Evolutionary conservation across 2,113 vertebrate genomes (phyloP).

Genomic region (Apaloderma vittatum): DNA sequence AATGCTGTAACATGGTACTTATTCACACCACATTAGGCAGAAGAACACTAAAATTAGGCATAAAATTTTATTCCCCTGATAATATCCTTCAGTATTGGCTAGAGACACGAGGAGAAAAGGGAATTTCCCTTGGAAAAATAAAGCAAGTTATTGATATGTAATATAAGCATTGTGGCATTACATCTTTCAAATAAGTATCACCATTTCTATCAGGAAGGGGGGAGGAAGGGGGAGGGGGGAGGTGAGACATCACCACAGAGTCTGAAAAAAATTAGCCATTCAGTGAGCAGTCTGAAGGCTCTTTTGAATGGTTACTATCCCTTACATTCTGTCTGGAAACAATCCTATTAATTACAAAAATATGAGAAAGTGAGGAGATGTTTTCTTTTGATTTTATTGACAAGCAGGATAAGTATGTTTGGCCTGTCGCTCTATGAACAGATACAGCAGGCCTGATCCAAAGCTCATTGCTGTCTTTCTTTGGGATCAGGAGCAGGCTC

Average conservation of each 20-base stretch:
- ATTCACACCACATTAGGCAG: slow-evolving; percentile 74
- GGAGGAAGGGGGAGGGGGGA: accelerated
- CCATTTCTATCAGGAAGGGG: not conserved
- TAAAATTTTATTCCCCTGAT: slow-evolving; percentile 75
- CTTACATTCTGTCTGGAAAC: not conserved
- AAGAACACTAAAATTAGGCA: slow-evolving; percentile 74
- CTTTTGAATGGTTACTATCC: not conserved
- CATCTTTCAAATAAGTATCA: not conserved
- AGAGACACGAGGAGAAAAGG: slow-evolving; percentile 29
- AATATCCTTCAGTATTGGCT: slow-evolving; percentile 55
- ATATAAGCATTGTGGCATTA: not conserved
- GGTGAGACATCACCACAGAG: not conserved
- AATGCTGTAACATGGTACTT: slow-evolving; percentile 66
- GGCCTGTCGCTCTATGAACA: not conserved
- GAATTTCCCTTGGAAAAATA: slow-evolving; percentile 61
- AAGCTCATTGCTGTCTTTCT: not conserved
- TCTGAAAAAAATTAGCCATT: not conserved
- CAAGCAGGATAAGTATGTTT: not conserved
- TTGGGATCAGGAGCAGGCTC: not conserved
- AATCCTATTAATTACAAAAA: not conserved
- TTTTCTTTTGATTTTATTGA: not conserved
- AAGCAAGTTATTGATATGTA: not conserved
- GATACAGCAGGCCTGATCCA: not conserved
- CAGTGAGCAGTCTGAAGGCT: not conserved
- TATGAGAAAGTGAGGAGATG: not conserved